Conservation (phyloP, 2,797 vertebrate species). For the Peromyscus eremicus region DNA sequence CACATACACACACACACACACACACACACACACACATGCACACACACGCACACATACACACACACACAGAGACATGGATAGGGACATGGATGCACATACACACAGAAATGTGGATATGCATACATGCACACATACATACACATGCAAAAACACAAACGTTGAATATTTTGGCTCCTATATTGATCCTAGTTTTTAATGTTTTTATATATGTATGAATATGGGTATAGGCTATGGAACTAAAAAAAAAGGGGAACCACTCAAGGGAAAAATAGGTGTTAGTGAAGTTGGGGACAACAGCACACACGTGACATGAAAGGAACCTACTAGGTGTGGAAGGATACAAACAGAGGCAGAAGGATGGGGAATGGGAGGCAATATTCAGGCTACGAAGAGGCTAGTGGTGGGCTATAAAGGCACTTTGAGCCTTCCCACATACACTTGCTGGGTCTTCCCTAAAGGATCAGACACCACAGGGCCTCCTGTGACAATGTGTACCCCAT, state of each 20-base stretch:
- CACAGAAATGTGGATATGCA: neutral
- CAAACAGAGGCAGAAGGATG: neutral
- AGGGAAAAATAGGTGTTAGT: neutral
- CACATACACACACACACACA: neutral
- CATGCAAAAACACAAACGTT: neutral
- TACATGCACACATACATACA: neutral
- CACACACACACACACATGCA: neutral
- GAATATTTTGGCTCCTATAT: neutral
- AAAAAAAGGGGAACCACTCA: no score
- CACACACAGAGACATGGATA: no score
- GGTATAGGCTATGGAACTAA: neutral
- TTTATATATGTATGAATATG: neutral
- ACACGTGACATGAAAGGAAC: neutral
- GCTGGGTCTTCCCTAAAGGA: accelerated
- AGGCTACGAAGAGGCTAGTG: neutral
- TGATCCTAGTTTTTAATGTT: neutral
- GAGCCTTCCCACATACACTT: neutral
- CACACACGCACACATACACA: no score
- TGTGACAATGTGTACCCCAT: no score
- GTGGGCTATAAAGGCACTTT: no score
- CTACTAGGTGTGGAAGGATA: neutral
- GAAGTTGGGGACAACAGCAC: neutral
- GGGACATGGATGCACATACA: no score
- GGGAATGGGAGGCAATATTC: neutral
- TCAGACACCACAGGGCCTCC: neutral